phyloP scores from a whole-genome alignment of 2,888 invertebrate genomes.

The Scaptodrosophila latifasciaeformis region DNA sequence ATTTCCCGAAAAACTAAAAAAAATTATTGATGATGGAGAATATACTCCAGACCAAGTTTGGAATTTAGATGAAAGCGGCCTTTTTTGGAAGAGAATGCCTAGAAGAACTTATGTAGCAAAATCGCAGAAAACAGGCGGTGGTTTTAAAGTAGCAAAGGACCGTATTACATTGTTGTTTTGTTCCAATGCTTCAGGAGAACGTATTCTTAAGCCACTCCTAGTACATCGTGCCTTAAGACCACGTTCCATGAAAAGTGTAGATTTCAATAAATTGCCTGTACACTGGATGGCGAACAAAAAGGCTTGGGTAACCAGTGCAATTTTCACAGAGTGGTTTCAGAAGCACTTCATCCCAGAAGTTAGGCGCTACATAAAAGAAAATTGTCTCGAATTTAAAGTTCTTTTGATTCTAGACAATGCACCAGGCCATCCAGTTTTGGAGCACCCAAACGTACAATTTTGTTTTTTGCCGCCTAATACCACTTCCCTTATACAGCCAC shows the following conservation, averaged over 20 bases:
- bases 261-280: conserved; percentile 45
- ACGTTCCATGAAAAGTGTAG: conserved; percentile 44
- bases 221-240: conserved; percentile 33
- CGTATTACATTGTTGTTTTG: too few species aligned
- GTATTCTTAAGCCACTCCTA: not conserved
- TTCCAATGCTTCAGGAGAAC: not conserved
- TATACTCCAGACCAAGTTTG: too few species aligned
- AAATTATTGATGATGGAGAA: too few species aligned
- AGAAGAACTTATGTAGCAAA: too few species aligned
- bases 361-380: not conserved
- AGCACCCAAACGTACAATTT: conserved; percentile 22
- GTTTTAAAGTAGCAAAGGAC: too few species aligned
- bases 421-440: not conserved
- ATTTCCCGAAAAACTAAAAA: too few species aligned
- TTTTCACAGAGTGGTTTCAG: conserved; percentile 39
- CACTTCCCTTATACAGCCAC: conserved; percentile 14
- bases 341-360: conserved; percentile 35
- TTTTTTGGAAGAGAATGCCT: too few species aligned
- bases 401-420: not conserved
- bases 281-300: conserved; percentile 52
- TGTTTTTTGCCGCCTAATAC: conserved; percentile 16
- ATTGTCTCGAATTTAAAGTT: not conserved
- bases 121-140: too few species aligned
- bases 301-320: conserved; percentile 40
- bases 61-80: too few species aligned